phyloP scores from a whole-genome alignment of 2,797 vertebrate genomes.

The Odontamblyopus rebecca region DNA sequence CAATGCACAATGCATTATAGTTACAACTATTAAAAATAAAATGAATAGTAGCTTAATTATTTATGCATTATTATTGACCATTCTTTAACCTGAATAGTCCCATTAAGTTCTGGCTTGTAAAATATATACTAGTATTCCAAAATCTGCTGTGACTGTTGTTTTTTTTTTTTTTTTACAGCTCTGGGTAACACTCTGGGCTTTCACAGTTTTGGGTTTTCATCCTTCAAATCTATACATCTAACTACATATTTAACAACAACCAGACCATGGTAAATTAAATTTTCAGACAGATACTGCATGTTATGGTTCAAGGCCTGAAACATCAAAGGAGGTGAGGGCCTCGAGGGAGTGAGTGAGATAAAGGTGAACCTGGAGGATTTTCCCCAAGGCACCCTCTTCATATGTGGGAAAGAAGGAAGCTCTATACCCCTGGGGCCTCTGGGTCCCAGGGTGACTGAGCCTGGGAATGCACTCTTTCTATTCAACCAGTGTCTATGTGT shows the following conservation, averaged over 20 bases:
- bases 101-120: not conserved
- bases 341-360: slow-evolving; percentile 49
- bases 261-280: not conserved
- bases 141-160: not conserved
- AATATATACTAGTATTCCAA: not conserved
- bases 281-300: slow-evolving; percentile 7
- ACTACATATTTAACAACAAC: not conserved
- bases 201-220: not conserved
- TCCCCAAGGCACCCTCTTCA: slow-evolving; percentile 25
- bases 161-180: not conserved
- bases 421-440: slow-evolving; percentile 31
- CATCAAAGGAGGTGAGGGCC: slow-evolving; percentile 25
- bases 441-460: slow-evolving; percentile 41
- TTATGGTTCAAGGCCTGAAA: slow-evolving; percentile 19
- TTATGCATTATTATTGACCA: no score
- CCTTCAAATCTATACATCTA: not conserved
- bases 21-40: no score
- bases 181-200: not conserved
- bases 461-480: slow-evolving; percentile 24
- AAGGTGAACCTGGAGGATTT: slow-evolving; percentile 46
- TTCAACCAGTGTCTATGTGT: slow-evolving; percentile 27
- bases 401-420: slow-evolving; percentile 17
- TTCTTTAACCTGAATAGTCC: no score
- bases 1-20: no score
- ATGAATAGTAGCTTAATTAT: no score